These are phyloP conservation scores for Nymphalis urticae DNA, from an alignment of 2,888 invertebrate species.

Conservation along the genomic window DNA sequence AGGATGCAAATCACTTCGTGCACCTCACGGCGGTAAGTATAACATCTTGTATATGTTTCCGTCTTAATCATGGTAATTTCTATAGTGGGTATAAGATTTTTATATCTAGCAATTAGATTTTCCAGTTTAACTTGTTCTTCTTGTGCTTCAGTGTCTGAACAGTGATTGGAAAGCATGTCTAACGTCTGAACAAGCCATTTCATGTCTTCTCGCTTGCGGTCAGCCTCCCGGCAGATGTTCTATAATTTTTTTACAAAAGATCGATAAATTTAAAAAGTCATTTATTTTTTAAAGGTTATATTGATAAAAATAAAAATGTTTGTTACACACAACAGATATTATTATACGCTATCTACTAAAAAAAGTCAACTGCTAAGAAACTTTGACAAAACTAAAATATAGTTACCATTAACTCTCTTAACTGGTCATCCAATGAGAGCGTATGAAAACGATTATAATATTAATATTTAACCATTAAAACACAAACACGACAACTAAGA, in stretches of 20 bases:
- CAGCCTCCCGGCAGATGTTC: conserved; percentile 95
- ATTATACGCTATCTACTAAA: neutral
- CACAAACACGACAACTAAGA: neutral
- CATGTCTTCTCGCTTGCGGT: conserved; percentile 95
- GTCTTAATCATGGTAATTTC: conserved; percentile 96
- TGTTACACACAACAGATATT: neutral
- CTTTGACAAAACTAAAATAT: conserved; percentile 24
- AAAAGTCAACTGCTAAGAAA: no score
- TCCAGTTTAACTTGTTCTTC: conserved; percentile 91
- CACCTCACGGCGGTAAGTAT: conserved; percentile 94
- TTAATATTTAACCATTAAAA: neutral
- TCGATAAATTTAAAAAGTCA: no score
- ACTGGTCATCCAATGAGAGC: conserved; percentile 60
- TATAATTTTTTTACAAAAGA: conserved; percentile 60
- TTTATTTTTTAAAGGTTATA: conserved; percentile 7
- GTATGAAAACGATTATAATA: conserved; percentile 28
- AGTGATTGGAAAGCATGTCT: conserved; percentile 91
- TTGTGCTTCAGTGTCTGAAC: conserved; percentile 89
- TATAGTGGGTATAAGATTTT: conserved; percentile 94
- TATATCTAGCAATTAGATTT: conserved; percentile 91
- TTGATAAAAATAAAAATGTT: conserved; percentile 2
- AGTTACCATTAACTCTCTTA: conserved; percentile 79
- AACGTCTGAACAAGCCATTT: conserved; percentile 96
- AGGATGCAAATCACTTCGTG: conserved; percentile 91
- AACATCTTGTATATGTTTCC: conserved; percentile 95